Evolutionary conservation across 2,113 vertebrate genomes (phyloP), one percentile per base, ranked within the genome.

Genomic region (Osmerus mordax): DNA sequence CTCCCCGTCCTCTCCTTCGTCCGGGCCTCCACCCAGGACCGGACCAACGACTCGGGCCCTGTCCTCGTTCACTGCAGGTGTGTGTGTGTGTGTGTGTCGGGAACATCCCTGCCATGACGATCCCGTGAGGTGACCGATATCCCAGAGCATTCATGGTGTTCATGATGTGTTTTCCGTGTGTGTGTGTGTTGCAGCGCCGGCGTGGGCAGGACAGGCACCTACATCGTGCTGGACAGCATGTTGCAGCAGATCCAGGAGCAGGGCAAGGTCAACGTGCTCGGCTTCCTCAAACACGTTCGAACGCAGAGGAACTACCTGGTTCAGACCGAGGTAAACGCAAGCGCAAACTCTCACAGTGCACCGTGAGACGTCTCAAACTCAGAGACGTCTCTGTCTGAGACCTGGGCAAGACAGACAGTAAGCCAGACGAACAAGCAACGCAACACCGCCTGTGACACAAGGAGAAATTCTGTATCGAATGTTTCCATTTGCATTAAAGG

Each of bases 221-320:
- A 98, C 75, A 97, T 99, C 28, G 94, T 97, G 77, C 90, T 98
- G 55, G 97, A 98, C 90, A 97, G 95, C 81, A 98, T 99, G 97
- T 74, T 99, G 79, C 95, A 97, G 74, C 97, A 98, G 89, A 97
- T 99, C 88, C 94, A 95, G 28, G 94, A 96, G 1, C 95, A 97
- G 87, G 94, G 95, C 6, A 96, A 92, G 0, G 94, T 98, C 74
- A 96, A 97, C 41, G 77, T 99, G 71, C 95, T 98, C 65, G 96
- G 96, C 60, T 99, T 98, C 88, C 85, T 99, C 65, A 98, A 99
- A 80, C 97, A 98, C 71, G 97, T 99, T 70, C 92, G 97, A 54
- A 96, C 95, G 3, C 97, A 99, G 89, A 95, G 97, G 81, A 99
- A 98, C 93, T 98, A 96, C 84, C 89, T 99, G 90, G 97, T 99